Percentiles rank a stretch among this genome's conserved stretches.
phyloP scores from a whole-genome alignment of 2,888 invertebrate genomes.

The Adelphocoris suturalis region DNA sequence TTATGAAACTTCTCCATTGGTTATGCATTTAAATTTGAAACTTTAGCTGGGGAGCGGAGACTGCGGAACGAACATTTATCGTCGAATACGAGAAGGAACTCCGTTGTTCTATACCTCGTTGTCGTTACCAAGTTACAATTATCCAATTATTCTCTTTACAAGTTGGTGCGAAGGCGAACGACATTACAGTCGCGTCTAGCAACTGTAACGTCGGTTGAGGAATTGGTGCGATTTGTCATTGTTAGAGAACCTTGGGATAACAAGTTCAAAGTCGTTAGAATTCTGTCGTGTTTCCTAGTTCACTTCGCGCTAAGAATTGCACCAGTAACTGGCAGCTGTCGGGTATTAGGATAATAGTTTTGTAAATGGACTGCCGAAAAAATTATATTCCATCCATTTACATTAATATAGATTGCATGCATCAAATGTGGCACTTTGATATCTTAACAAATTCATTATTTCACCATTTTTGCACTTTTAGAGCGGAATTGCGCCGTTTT shows the following conservation, averaged over 20 bases:
- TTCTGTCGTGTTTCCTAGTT: conserved; percentile 9
- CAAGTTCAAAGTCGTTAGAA: conserved; percentile 30
- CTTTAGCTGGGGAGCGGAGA: no score
- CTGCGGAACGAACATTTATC: no score
- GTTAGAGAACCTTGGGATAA: background rate
- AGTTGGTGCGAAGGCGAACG: background rate
- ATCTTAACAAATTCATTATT: no score
- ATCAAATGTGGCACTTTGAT: no score
- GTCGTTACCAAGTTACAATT: background rate
- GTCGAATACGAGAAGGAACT: background rate
- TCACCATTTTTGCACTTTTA: no score
- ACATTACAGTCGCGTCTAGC: background rate
- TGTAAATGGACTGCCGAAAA: no score
- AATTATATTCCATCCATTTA: no score
- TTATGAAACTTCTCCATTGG: no score
- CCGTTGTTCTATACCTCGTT: background rate
- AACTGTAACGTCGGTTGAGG: background rate
- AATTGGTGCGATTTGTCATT: conserved; percentile 22
- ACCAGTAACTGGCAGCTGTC: background rate
- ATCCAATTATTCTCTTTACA: background rate
- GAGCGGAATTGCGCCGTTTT: no score
- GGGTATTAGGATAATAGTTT: no score
- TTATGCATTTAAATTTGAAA: no score
- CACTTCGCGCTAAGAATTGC: background rate
- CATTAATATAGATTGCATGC: no score